Conservation (phyloP, 2,113 vertebrate species). For the Balaeniceps rex region DNA sequence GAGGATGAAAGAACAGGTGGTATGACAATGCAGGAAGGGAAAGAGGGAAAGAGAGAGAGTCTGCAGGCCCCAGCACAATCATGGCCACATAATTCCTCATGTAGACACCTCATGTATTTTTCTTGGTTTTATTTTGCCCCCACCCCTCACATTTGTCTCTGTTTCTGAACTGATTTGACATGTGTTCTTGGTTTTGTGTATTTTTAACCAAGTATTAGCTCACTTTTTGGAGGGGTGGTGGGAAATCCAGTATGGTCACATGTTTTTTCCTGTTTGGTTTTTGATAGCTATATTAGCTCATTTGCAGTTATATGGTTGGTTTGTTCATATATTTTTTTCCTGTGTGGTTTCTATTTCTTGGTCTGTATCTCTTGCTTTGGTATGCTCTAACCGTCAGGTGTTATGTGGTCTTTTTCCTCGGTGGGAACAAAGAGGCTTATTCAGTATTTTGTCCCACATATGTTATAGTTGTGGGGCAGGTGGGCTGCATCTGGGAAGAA, state of each 20-base stretch:
- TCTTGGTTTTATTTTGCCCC: neutral
- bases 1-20: neutral
- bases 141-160: neutral
- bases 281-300: neutral
- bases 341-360: neutral
- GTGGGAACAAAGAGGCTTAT: neutral
- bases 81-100: neutral
- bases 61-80: neutral
- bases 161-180: neutral
- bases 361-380: neutral
- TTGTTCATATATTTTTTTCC: neutral
- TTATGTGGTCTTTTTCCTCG: accelerated
- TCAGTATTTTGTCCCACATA: neutral
- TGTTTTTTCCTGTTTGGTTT: neutral
- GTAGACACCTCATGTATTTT: neutral
- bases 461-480: neutral
- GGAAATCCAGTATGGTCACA: neutral
- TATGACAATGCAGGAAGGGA: neutral
- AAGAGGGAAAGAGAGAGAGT: neutral
- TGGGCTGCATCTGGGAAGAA: neutral
- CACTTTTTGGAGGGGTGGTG: neutral
- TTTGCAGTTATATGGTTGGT: neutral
- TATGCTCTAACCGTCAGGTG: neutral
- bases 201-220: neutral
- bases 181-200: neutral